Base-by-base conservation (phyloP, 2,113 vertebrate genomes). In the Ellobius talpinus region DNA sequence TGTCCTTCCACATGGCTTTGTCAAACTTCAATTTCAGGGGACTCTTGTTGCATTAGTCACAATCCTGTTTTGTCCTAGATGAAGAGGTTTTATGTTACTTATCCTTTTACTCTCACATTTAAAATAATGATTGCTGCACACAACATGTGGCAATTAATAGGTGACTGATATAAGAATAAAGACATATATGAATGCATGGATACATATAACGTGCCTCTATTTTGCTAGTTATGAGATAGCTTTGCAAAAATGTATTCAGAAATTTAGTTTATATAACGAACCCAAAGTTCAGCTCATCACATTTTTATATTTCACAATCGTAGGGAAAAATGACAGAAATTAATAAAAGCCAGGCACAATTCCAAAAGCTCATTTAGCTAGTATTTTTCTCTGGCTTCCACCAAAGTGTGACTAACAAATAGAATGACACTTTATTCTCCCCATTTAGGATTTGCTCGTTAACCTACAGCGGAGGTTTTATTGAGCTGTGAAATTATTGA, bases 401-500 rank as follows among this genome's bases (percentile, higher is more conserved):
- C 45, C 58, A 93, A 90, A 94, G 90, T 97, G 90, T 94, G 66
- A 86, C 95, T 93, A 95, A 96, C 90, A 96, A 92, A 93, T 81
- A 96, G 94, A 94, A 93, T 76, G 76, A 72, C 87, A 81, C 87
- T 96, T 90, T 90, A 76, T 94, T 95, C 86, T 90, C 36, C 87
- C 78, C 66, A 86, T 91, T 90, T 95, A 72, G 66, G 39, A 95
- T 97, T 94, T 96, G 79, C 93, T 94, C 93, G 11, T 94, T 93
- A 94, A 93, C 88, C 39, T 93, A 77, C 42, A 86, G 84, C 73
- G 33, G 24, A 94, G 39, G 55, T 96, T 94, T 96, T 92, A 92
- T 78, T 93, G 90, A 93, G 72, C 91, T 96, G 87, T 93, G 87
- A 97, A 97, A 96, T 93, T 96, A 70, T 72, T 73, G 79, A 94